Evolutionary conservation across 2,888 invertebrate species (phyloP), one percentile per base, ranked within the genome.

Genomic region (Pimpla rufipes): DNA sequence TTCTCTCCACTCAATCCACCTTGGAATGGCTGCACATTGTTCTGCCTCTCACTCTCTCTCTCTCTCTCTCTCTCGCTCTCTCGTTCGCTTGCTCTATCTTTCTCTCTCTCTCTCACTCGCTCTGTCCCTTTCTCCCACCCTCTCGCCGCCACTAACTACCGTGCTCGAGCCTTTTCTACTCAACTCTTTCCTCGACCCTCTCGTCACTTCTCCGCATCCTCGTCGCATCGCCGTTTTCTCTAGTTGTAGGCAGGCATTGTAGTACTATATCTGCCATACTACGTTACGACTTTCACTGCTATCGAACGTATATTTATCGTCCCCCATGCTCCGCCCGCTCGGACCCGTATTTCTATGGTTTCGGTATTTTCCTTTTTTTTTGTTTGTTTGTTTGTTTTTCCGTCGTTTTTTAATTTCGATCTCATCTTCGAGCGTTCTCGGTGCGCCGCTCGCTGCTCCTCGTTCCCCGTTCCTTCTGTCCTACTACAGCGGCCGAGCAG

Each of bases 1-100:
- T 88, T 88, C 86, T 87, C 85, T 77, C 76, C 57, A 59, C 71
- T 77, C 76, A 35, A 40, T 87, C 85, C 88, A 87, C 83, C 87
- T 88, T 87, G 87, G 88, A 90, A 90, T 89, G 88, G 88, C 87
- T 88, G 88, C 87, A 89, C 88, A 89, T 90, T 90, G 88, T 89
- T 85, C 79, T 71, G 59, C 70, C 57, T 74, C 40, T 75, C 64
- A 23, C 76, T 83, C 76, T 85, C 77, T 70, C 52, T 29, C 29
- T 2, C 29, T n/a, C n/a, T 57, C 42, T 52, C 21, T 76, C 66
- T 42, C 47, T 29, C 37, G 40, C 57, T 47, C 70, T 6, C 40
- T 40, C 59, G 0, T 35, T 35, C 5, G 37, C 37, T 37, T 18
- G n/a, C 57, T 74, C 40, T 75, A 55, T 18, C 76, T 83, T 74